Percentiles rank a stretch among this genome's conserved stretches.
Conservation (phyloP, 2,888 invertebrate genomes). For the Ypsolopha scabrella region DNA sequence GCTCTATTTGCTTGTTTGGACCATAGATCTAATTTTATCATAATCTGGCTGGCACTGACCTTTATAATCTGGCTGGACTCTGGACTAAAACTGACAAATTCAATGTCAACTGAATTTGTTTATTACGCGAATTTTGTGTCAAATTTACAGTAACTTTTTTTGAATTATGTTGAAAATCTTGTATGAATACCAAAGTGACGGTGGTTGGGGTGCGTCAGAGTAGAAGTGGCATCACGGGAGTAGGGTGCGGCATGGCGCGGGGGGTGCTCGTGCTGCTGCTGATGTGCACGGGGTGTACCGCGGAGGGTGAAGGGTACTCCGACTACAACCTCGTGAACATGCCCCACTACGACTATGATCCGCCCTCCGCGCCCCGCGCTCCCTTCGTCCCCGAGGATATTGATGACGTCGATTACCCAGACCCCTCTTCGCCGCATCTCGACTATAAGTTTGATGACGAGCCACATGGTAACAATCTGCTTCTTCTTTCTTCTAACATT, state of each 20-base stretch:
- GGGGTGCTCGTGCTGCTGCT: conserved; percentile 14
- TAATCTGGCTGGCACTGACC: no score
- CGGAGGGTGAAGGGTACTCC: conserved; percentile 25
- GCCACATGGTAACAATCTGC: no score
- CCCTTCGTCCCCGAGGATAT: conserved; percentile 3
- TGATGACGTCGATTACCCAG: not conserved
- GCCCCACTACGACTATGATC: conserved; percentile 45
- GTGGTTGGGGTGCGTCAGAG: not conserved
- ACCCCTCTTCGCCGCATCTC: not conserved
- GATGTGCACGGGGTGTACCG: conserved; percentile 19
- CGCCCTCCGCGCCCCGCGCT: not conserved
- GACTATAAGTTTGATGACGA: not conserved
- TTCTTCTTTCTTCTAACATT: no score
- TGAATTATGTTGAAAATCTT: conserved; percentile 27
- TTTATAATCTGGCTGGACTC: no score
- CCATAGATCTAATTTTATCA: no score
- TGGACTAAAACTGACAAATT: not conserved
- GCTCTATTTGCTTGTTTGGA: no score
- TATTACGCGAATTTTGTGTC: conserved; percentile 23
- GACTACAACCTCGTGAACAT: conserved; percentile 42
- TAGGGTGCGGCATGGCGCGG: conserved; percentile 12
- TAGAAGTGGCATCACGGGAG: conserved; percentile 8
- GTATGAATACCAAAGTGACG: no score
- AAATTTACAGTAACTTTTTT: conserved; percentile 47
- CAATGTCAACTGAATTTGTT: not conserved